A percentile compares a stretch with the other conserved stretches of the same genome.
These are phyloP conservation scores for Zonitis immaculata DNA, from an alignment of 2,888 invertebrate species.

Conservation along the genomic window DNA sequence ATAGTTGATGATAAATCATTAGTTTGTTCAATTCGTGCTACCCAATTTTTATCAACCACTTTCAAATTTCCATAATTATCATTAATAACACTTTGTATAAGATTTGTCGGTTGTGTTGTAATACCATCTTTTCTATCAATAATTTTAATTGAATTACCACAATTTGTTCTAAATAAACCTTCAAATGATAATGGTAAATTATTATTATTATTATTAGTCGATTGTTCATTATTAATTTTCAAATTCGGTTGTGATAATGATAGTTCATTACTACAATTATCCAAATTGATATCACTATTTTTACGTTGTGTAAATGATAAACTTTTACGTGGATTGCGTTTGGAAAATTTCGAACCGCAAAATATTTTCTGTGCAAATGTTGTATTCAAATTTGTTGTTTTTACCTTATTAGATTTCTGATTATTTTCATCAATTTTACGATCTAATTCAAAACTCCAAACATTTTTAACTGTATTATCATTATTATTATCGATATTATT, in stretches of 20 bases:
- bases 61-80: slow-evolving; percentile 36
- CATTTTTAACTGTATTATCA: slow-evolving; percentile 39
- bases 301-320: slow-evolving; percentile 44
- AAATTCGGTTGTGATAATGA: slow-evolving; percentile 26
- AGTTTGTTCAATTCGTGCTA: slow-evolving; percentile 49
- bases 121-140: slow-evolving; percentile 13
- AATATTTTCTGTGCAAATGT: slow-evolving; percentile 52
- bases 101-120: slow-evolving; percentile 34
- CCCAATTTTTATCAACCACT: slow-evolving; percentile 56
- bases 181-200: slow-evolving; percentile 9
- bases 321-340: slow-evolving; percentile 74
- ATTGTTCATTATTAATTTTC: too few species aligned
- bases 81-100: slow-evolving; percentile 35
- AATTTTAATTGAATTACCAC: slow-evolving; percentile 20
- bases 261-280: slow-evolving; percentile 12
- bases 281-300: slow-evolving; percentile 34
- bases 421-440: slow-evolving; percentile 26
- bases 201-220: too few species aligned
- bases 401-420: slow-evolving; percentile 2
- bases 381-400: slow-evolving; percentile 28
- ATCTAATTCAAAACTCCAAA: slow-evolving; percentile 52
- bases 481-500: too few species aligned
- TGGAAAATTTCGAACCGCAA: slow-evolving; percentile 61
- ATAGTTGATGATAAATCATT: slow-evolving; percentile 16
- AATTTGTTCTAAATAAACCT: slow-evolving; percentile 10